Conservation (phyloP, 2,113 vertebrate genomes). For the Crypturellus undulatus region DNA sequence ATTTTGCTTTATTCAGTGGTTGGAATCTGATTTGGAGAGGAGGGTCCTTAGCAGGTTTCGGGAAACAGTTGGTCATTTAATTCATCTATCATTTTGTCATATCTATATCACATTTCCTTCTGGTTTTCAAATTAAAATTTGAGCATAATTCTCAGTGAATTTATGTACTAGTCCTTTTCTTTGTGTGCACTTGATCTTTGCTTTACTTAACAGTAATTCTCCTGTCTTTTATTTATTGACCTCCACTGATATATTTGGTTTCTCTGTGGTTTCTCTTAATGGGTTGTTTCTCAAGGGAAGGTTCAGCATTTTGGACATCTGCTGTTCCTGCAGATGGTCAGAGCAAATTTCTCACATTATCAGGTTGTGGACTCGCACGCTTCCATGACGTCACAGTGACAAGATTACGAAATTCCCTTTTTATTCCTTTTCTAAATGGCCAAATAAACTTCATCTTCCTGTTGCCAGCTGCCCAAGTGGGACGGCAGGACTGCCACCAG, state of each 20-base stretch:
- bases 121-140: constrained; percentile 10
- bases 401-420: neutral
- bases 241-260: neutral
- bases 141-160: neutral
- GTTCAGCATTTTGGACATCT: neutral
- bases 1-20: constrained; percentile 8
- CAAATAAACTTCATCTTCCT: neutral
- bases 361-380: neutral
- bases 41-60: constrained; percentile 33
- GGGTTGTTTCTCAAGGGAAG: constrained; percentile 2
- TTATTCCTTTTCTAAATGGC: neutral
- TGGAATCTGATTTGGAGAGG: neutral
- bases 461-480: neutral
- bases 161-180: neutral
- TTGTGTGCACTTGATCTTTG: neutral
- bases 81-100: neutral
- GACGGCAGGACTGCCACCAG: neutral
- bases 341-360: neutral
- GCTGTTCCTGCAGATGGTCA: neutral
- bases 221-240: neutral
- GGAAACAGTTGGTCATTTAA: constrained; percentile 12
- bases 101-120: neutral
- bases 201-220: neutral
- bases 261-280: neutral
- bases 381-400: neutral